These are phyloP conservation scores for Condylura cristata DNA, from an alignment of 2,113 vertebrate genomes.

Conservation along the genomic window DNA sequence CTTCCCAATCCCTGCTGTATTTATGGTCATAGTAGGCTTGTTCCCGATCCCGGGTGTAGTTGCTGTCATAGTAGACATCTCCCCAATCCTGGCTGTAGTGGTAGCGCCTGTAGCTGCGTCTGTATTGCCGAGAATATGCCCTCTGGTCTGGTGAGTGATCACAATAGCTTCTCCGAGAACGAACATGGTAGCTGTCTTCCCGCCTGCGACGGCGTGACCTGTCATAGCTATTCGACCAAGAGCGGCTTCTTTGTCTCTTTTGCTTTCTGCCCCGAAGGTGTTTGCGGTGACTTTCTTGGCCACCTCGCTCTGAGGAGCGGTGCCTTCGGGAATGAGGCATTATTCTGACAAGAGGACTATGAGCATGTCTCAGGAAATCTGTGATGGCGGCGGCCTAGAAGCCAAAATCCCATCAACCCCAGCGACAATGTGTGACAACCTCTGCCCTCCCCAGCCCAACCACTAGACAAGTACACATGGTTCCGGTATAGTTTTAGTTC, in stretches of 20 bases:
- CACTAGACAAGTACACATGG: too few relatives aligned
- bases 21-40: conserved; percentile 89
- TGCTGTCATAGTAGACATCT: conserved; percentile 90
- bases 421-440: too few relatives aligned
- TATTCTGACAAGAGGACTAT: conserved; percentile 47
- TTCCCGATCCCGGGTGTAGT: conserved; percentile 90
- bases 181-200: conserved; percentile 88
- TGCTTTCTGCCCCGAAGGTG: conserved; percentile 93
- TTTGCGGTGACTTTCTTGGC: conserved; percentile 94
- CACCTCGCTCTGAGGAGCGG: conserved; percentile 94
- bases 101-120: conserved; percentile 90
- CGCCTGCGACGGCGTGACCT: conserved; percentile 83
- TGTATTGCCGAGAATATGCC: conserved; percentile 92
- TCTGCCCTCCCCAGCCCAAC: too few relatives aligned
- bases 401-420: too few relatives aligned
- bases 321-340: conserved; percentile 97
- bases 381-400: too few relatives aligned
- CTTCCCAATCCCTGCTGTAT: too few relatives aligned
- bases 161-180: conserved; percentile 91
- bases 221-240: conserved; percentile 92
- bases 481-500: too few relatives aligned
- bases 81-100: conserved; percentile 92
- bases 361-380: too few relatives aligned
- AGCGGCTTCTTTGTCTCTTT: conserved; percentile 91
- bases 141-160: conserved; percentile 92